Conservation (phyloP, 2,888 invertebrate genomes). For the Ethmia dodecea region DNA sequence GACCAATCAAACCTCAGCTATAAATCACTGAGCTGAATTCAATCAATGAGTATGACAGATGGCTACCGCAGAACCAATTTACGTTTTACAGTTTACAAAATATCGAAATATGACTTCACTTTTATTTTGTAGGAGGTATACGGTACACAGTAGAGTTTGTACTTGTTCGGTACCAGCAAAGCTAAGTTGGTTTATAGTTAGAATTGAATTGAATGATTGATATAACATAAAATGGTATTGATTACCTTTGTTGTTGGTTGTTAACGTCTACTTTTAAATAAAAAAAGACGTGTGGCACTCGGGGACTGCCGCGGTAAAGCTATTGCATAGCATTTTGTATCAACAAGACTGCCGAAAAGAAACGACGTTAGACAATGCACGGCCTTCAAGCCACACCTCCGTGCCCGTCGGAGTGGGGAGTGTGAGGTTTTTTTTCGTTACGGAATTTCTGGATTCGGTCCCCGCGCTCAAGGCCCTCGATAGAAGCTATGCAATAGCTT, state of each 20-base stretch:
- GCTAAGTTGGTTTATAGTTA: conserved; percentile 1
- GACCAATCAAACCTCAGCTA: conserved; percentile 13
- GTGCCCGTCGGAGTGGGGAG: too few species aligned
- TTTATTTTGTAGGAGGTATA: background rate
- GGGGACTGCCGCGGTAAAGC: too few species aligned
- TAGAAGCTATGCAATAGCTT: too few species aligned
- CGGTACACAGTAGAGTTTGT: background rate
- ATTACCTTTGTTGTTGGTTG: conserved; percentile 20
- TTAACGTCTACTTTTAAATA: too few species aligned
- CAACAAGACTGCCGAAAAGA: too few species aligned
- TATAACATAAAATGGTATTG: conserved; percentile 23
- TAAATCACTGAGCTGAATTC: conserved; percentile 25
- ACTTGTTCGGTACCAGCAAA: background rate
- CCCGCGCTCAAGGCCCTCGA: too few species aligned
- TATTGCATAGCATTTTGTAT: too few species aligned
- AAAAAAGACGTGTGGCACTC: too few species aligned
- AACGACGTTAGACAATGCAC: too few species aligned
- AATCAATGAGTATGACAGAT: conserved; percentile 27
- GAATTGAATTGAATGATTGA: conserved; percentile 22
- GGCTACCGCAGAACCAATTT: conserved; percentile 15
- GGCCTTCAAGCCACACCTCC: too few species aligned
- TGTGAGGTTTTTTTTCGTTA: too few species aligned
- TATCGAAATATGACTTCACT: conserved; percentile 2
- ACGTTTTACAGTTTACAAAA: background rate
- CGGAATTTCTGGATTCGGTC: too few species aligned